These are phyloP conservation scores for Drosophila orena DNA, from an alignment of 1,140 invertebrate genomes.

Conservation along the genomic window DNA sequence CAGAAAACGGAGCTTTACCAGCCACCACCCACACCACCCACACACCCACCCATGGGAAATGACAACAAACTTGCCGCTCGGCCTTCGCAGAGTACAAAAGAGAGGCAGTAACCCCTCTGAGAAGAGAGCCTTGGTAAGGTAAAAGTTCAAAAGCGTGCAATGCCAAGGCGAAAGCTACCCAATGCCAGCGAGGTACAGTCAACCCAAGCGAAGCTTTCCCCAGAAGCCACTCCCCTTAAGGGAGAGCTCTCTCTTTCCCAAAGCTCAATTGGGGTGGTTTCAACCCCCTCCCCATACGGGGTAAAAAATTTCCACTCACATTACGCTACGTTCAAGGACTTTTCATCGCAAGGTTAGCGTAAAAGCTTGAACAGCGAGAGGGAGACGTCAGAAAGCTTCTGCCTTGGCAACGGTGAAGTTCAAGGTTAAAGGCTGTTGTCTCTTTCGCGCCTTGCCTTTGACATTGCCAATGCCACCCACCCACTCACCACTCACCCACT, in stretches of 20 bases:
- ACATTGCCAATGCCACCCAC: conserved; percentile 47
- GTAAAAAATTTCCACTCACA: conserved; percentile 59
- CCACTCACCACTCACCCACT: conserved; percentile 9
- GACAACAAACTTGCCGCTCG: conserved; percentile 49
- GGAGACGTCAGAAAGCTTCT: conserved; percentile 32
- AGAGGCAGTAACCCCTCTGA: conserved; percentile 11
- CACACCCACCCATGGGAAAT: conserved; percentile 14
- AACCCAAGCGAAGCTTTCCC: conserved; percentile 58
- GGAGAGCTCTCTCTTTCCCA: conserved; percentile 26
- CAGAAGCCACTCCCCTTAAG: conserved; percentile 35
- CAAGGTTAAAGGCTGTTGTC: conserved; percentile 68
- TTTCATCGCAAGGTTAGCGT: conserved; percentile 62
- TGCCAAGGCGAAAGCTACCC: conserved; percentile 76
- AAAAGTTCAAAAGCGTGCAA: conserved; percentile 77
- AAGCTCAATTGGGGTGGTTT: conserved; percentile 7
- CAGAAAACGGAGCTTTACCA: conserved; percentile 56
- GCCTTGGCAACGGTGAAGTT: conserved; percentile 79
- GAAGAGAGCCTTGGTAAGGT: conserved; percentile 9
- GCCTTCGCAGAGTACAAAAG: conserved; percentile 43
- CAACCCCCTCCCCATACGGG: background rate
- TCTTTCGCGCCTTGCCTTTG: conserved; percentile 18
- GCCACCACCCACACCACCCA: background rate
- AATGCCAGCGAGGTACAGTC: conserved; percentile 76
- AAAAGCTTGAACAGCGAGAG: conserved; percentile 49
- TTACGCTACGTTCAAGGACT: conserved; percentile 69